Conservation (phyloP, 2,888 invertebrate genomes). For the Lasius platythorax region DNA sequence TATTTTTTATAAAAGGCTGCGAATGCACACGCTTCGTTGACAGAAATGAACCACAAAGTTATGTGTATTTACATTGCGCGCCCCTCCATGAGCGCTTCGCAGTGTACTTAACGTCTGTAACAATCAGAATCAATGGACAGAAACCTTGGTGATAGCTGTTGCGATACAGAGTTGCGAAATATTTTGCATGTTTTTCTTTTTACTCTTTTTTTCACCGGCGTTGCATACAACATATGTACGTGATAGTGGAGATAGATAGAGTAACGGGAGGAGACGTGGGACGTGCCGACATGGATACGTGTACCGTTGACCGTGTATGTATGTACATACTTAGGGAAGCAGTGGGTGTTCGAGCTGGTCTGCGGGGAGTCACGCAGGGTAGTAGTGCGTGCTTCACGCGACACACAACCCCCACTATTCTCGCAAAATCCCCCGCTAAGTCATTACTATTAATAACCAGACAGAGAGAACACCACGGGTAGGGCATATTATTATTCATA, state of each 20-base stretch:
- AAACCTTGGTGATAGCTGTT: slow-evolving; percentile 53
- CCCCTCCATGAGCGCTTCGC: slow-evolving; percentile 49
- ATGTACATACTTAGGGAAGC: slow-evolving; percentile 56
- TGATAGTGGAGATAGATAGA: slow-evolving; percentile 48
- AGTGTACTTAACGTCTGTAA: slow-evolving; percentile 63
- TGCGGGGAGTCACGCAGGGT: slow-evolving; percentile 62
- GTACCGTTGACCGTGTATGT: slow-evolving; percentile 40
- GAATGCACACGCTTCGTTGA: slow-evolving; percentile 53
- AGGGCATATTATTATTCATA: slow-evolving; percentile 81
- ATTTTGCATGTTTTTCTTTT: slow-evolving; percentile 67
- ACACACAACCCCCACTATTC: slow-evolving; percentile 72
- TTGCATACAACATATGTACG: slow-evolving; percentile 48
- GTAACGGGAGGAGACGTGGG: slow-evolving; percentile 35
- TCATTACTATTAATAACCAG: slow-evolving; percentile 82
- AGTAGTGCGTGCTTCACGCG: slow-evolving; percentile 82
- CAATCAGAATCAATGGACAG: slow-evolving; percentile 69
- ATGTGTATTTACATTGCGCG: slow-evolving; percentile 62
- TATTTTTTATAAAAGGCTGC: slow-evolving; percentile 61
- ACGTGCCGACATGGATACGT: slow-evolving; percentile 52
- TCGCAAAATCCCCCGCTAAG: slow-evolving; percentile 77
- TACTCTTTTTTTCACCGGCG: slow-evolving; percentile 13
- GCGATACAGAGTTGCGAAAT: slow-evolving; percentile 70
- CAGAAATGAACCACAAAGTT: slow-evolving; percentile 58
- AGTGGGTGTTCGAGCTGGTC: slow-evolving; percentile 55
- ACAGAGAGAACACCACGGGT: slow-evolving; percentile 76